A percentile compares a stretch with the other conserved stretches of the same genome.
These are phyloP conservation scores for Alethe diademata DNA, from an alignment of 2,113 vertebrate genomes.

Conservation along the genomic window DNA sequence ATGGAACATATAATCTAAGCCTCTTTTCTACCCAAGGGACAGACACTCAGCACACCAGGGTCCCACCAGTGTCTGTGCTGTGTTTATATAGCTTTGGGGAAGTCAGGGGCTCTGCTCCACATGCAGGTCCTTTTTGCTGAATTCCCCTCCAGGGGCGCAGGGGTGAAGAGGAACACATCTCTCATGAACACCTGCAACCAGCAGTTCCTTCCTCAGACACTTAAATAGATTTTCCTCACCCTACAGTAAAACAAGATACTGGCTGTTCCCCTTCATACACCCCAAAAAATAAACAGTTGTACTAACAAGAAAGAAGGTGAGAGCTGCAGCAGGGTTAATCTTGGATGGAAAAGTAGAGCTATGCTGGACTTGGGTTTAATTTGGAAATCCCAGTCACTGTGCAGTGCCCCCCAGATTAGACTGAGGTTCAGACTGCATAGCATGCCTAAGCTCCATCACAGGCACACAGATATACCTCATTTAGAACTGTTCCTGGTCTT, in stretches of 20 bases:
- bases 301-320: neutral
- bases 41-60: fast-evolving
- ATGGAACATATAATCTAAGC: fast-evolving
- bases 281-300: neutral
- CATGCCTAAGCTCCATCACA: neutral
- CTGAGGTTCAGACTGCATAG: neutral
- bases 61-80: neutral
- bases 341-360: neutral
- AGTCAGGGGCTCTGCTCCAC: conserved; percentile 37
- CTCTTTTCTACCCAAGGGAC: neutral
- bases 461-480: fast-evolving
- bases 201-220: conserved; percentile 56
- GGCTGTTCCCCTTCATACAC: conserved; percentile 41
- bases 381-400: neutral
- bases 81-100: conserved; percentile 55
- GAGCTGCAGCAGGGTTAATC: neutral
- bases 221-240: conserved; percentile 46
- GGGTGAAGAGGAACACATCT: conserved; percentile 68
- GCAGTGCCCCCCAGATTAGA: neutral
- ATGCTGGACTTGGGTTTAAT: neutral
- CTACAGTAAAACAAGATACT: neutral
- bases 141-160: conserved; percentile 67
- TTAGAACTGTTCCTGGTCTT: neutral
- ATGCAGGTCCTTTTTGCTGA: conserved; percentile 39
- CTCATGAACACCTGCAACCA: conserved; percentile 66